phyloP scores from a whole-genome alignment of 1,140 invertebrate species.

The Drosophila lini region DNA sequence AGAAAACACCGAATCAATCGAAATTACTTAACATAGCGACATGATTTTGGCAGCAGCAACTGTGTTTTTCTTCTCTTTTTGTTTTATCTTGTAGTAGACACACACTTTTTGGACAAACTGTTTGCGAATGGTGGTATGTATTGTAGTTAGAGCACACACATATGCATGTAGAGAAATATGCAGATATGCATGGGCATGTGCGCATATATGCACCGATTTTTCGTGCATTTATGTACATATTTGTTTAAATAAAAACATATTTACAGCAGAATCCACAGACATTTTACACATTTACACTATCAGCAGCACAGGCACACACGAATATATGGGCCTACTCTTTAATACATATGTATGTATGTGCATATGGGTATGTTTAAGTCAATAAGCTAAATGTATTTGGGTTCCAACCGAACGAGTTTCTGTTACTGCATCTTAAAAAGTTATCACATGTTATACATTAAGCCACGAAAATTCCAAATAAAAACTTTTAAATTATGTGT shows the following conservation, averaged over 20 bases:
- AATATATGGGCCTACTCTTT: constrained; percentile 45
- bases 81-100: constrained; percentile 39
- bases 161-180: constrained; percentile 42
- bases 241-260: constrained; percentile 45
- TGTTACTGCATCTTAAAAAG: constrained; percentile 33
- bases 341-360: constrained; percentile 42
- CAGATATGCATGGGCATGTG: constrained; percentile 29
- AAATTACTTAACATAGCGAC: constrained; percentile 47
- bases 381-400: constrained; percentile 44
- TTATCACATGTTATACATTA: constrained; percentile 43
- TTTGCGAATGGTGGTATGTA: constrained; percentile 44
- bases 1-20: constrained; percentile 30
- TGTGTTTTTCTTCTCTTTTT: constrained; percentile 15
- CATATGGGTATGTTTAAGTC: constrained; percentile 43
- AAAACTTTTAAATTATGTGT: constrained; percentile 52
- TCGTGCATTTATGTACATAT: constrained; percentile 42
- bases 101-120: constrained; percentile 46
- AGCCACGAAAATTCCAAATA: constrained; percentile 60
- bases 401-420: constrained; percentile 28
- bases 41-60: constrained; percentile 29
- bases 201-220: constrained; percentile 26
- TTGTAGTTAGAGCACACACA: constrained; percentile 44
- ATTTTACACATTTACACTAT: constrained; percentile 52
- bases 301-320: constrained; percentile 34
- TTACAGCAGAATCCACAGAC: constrained; percentile 33